phyloP scores from a whole-genome alignment of 2,888 invertebrate species.

The Callyntrura guangdongensis region DNA sequence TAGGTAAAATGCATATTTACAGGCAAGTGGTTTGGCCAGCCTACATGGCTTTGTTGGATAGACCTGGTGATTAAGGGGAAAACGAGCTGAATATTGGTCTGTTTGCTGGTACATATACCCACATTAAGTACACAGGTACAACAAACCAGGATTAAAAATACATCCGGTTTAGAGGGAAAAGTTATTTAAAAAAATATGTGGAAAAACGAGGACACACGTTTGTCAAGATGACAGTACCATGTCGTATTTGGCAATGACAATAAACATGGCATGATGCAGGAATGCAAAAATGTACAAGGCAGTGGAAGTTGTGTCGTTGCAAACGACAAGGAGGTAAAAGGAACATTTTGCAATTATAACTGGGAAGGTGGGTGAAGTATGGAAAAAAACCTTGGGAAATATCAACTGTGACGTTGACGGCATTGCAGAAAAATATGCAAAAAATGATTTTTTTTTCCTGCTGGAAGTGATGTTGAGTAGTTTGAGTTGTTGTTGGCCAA shows the following conservation, averaged over 20 bases:
- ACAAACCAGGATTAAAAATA: neutral
- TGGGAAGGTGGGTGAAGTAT: too few species aligned
- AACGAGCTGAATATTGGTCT: neutral
- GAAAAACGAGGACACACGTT: slow-evolving; percentile 41
- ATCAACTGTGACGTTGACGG: neutral
- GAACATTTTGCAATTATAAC: neutral
- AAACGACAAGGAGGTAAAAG: neutral
- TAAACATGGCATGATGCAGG: slow-evolving; percentile 55
- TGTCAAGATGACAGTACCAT: neutral
- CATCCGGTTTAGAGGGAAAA: neutral
- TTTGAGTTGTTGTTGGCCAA: neutral
- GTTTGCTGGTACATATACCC: neutral
- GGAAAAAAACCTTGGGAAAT: neutral
- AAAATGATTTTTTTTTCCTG: too few species aligned
- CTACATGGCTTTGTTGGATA: too few species aligned
- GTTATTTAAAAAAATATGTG: neutral
- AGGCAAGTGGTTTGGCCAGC: neutral
- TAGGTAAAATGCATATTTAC: neutral
- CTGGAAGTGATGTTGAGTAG: neutral
- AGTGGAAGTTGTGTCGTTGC: neutral
- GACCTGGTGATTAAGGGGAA: too few species aligned
- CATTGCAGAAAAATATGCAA: neutral
- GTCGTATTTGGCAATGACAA: neutral
- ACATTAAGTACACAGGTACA: neutral
- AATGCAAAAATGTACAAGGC: slow-evolving; percentile 40